phyloP scores from a whole-genome alignment of 2,797 vertebrate species.

The Sebastes miniatus region DNA sequence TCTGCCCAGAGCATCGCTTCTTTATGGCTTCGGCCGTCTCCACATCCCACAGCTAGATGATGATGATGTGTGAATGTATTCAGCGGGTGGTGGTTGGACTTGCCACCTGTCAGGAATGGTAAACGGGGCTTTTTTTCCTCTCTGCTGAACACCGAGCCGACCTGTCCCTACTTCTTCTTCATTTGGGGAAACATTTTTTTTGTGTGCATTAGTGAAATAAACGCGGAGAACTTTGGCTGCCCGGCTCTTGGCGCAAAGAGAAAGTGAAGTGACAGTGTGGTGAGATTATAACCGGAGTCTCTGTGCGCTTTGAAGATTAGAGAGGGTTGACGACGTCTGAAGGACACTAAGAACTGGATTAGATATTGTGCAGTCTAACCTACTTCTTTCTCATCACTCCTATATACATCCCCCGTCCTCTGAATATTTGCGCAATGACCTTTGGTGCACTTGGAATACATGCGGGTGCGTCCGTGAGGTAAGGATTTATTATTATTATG shows the following conservation, averaged over 20 bases:
- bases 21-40: conserved; percentile 45
- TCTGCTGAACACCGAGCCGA: background rate
- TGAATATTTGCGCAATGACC: conserved; percentile 73
- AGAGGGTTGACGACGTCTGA: conserved; percentile 68
- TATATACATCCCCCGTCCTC: conserved; percentile 42
- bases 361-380: conserved; percentile 56
- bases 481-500: conserved; percentile 23
- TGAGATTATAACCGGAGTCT: conserved; percentile 47
- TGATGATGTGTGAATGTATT: conserved; percentile 52
- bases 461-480: conserved; percentile 62
- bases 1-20: conserved; percentile 46
- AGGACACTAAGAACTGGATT: conserved; percentile 76
- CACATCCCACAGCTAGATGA: conserved; percentile 43
- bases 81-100: conserved; percentile 38
- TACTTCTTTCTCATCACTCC: conserved; percentile 63
- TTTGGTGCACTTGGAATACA: conserved; percentile 71
- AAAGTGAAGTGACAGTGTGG: conserved; percentile 53
- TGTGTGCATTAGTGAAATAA: conserved; percentile 18
- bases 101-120: conserved; percentile 60
- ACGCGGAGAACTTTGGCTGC: conserved; percentile 56
- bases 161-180: conserved; percentile 2
- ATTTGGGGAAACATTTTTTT: background rate
- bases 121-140: background rate
- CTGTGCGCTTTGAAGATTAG: conserved; percentile 66
- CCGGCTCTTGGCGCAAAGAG: conserved; percentile 19